Evolutionary conservation across 2,797 vertebrate genomes (phyloP).

Genomic region (Pseudomugil tenellus): DNA sequence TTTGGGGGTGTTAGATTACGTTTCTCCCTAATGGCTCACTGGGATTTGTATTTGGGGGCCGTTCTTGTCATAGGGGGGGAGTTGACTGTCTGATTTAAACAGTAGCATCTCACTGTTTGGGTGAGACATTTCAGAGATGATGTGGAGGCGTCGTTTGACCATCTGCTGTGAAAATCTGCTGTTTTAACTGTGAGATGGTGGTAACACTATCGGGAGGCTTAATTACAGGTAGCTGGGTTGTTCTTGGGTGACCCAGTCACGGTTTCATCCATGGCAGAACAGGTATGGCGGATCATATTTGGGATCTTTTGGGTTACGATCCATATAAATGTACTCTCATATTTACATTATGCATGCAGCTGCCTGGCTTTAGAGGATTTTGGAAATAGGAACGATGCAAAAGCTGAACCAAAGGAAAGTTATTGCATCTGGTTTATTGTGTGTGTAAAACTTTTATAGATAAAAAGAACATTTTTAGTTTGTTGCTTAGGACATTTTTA

Average conservation of each 20-base stretch:
- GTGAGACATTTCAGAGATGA: constrained; percentile 6
- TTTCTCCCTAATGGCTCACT: neutral
- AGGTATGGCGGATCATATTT: neutral
- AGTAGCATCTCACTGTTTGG: constrained; percentile 9
- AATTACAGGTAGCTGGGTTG: constrained; percentile 32
- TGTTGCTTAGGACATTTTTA: no score
- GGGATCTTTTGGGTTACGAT: neutral
- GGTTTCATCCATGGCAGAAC: neutral
- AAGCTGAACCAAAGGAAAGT: neutral
- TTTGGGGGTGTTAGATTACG: neutral
- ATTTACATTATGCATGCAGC: neutral
- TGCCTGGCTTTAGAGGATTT: constrained; percentile 1
- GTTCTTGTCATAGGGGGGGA: no score
- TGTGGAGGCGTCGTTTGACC: constrained; percentile 31
- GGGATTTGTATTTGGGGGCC: no score
- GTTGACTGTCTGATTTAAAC: constrained; percentile 14
- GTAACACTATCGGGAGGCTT: constrained; percentile 19
- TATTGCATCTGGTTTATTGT: no score
- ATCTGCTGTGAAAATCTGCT: constrained; percentile 38
- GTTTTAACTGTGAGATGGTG: constrained; percentile 30
- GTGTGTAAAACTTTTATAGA: no score
- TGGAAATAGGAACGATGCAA: constrained; percentile 1
- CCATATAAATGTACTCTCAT: neutral
- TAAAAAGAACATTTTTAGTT: no score
- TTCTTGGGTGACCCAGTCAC: constrained; percentile 6